phyloP scores from a whole-genome alignment of 2,797 vertebrate genomes.

The Phoxinus dragarum region DNA sequence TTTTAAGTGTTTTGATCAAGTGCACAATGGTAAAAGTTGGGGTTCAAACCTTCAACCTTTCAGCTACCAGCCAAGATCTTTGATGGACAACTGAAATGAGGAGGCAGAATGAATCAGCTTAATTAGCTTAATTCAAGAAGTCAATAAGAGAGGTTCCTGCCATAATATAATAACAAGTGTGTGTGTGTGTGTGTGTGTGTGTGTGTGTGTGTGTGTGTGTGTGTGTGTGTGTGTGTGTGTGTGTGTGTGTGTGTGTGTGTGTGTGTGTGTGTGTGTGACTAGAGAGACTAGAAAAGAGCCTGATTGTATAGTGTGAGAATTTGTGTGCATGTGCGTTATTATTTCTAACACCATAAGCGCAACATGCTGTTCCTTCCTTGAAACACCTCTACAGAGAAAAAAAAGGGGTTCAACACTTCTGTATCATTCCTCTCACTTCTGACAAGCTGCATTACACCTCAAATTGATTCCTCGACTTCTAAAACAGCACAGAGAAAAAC shows the following conservation, averaged over 20 bases:
- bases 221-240: not conserved
- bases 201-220: too few species aligned
- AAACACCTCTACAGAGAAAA: constrained; percentile 40
- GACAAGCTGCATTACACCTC: constrained; percentile 61
- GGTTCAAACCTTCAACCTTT: not conserved
- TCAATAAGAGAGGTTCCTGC: not conserved
- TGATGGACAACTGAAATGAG: constrained; percentile 28
- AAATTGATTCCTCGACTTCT: constrained; percentile 56
- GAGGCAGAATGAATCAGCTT: not conserved
- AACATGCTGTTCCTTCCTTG: not conserved
- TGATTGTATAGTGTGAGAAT: not conserved
- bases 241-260: not conserved
- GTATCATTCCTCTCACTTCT: constrained; percentile 33
- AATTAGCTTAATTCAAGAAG: not conserved
- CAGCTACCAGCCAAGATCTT: not conserved
- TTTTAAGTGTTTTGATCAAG: not conserved
- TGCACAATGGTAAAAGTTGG: not conserved
- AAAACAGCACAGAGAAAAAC: constrained; percentile 60
- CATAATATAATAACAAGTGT: not conserved
- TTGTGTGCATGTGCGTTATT: not conserved
- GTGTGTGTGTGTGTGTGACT: too few species aligned
- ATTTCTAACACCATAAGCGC: constrained; percentile 10
- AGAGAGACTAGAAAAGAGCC: not conserved
- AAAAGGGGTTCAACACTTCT: constrained; percentile 27
- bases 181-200: not conserved